Conservation (phyloP, 2,113 vertebrate genomes). For the Vidua macroura region DNA sequence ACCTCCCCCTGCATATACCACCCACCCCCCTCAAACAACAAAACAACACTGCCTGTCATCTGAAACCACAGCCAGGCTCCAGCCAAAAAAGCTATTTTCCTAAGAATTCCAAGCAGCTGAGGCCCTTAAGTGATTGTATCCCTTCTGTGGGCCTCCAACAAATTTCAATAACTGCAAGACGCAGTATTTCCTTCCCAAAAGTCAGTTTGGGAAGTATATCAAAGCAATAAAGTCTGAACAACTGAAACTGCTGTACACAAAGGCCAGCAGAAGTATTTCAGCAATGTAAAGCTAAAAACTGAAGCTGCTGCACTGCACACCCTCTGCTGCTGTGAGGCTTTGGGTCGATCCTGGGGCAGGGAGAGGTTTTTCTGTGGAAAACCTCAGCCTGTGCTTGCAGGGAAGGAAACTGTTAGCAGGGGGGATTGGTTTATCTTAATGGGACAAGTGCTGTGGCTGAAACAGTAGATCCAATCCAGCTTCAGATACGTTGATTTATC, state of each 20-base stretch:
- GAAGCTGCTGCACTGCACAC: neutral
- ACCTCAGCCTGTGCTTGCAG: neutral
- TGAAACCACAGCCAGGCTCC: conserved; percentile 41
- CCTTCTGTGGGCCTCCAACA: conserved; percentile 70
- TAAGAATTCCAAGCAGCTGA: conserved; percentile 73
- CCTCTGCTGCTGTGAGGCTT: neutral
- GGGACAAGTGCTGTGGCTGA: neutral
- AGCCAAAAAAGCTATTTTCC: conserved; percentile 36
- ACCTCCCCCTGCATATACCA: conserved; percentile 31
- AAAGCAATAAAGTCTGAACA: neutral
- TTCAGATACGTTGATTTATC: neutral
- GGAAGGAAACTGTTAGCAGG: neutral
- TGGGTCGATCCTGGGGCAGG: neutral
- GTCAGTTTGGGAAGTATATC: conserved; percentile 43
- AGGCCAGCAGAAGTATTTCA: conserved; percentile 21
- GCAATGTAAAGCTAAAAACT: neutral
- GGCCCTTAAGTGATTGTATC: conserved; percentile 67
- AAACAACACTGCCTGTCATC: conserved; percentile 64
- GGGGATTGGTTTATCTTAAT: neutral
- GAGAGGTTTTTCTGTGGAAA: neutral
- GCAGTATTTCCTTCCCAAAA: conserved; percentile 74
- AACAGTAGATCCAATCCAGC: neutral
- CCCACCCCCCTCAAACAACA: conserved; percentile 62
- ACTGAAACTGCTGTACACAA: conserved; percentile 7
- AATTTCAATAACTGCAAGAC: conserved; percentile 38